Evolutionary conservation across 2,797 vertebrate species (phyloP).

Genomic region (Distichodus sexfasciatus): DNA sequence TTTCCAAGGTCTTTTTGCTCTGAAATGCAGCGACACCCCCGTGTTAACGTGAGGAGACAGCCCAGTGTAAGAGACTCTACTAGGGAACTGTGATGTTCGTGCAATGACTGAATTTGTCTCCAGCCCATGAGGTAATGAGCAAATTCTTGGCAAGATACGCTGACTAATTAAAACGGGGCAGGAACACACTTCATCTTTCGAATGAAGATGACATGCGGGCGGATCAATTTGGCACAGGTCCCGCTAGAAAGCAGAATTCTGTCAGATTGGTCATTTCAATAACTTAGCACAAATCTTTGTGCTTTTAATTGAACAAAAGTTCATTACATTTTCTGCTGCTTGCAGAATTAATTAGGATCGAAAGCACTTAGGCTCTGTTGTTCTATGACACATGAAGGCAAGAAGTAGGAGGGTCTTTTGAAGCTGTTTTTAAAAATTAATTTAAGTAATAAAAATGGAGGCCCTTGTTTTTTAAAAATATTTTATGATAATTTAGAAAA

Average conservation of each 20-base stretch:
- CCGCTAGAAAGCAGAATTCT: conserved; percentile 31
- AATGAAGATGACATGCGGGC: conserved; percentile 29
- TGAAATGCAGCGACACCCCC: neutral
- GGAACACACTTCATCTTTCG: conserved; percentile 29
- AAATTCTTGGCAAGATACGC: conserved; percentile 38
- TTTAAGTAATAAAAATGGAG: too few relatives aligned
- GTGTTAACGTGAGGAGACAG: neutral
- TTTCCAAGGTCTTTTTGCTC: too few relatives aligned
- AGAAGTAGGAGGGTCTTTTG: too few relatives aligned
- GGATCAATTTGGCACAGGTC: conserved; percentile 33
- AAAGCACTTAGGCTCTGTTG: conserved; percentile 16
- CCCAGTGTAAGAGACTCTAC: neutral
- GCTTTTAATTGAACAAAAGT: conserved; percentile 43
- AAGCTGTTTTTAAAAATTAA: too few relatives aligned
- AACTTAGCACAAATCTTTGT: conserved; percentile 29
- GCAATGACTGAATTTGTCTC: conserved; percentile 9
- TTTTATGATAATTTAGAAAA: too few relatives aligned
- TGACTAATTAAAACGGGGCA: conserved; percentile 42
- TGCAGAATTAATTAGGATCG: conserved; percentile 22
- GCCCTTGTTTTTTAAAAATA: too few relatives aligned
- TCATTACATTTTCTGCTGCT: conserved; percentile 36
- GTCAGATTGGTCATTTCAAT: conserved; percentile 30
- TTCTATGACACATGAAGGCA: neutral
- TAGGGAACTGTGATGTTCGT: neutral
- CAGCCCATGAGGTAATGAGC: conserved; percentile 32